Evolutionary conservation across 2,113 vertebrate genomes (phyloP).

Genomic region (Rhizomys pruinosus): DNA sequence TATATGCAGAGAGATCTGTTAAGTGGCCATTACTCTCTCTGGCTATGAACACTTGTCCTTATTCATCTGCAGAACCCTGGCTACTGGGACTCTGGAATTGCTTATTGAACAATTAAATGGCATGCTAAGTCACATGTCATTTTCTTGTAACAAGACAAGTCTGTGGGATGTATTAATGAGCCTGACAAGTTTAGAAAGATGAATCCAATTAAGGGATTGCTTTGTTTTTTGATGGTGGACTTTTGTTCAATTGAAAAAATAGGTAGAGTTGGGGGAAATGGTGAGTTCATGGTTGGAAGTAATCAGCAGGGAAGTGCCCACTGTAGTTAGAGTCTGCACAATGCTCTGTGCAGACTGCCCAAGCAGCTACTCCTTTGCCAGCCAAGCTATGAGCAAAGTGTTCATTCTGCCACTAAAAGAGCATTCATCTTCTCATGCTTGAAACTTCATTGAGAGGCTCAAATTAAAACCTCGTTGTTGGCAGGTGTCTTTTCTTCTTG

Average conservation of each 20-base stretch:
- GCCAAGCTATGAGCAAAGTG: not conserved
- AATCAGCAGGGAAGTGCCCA: rapidly evolving
- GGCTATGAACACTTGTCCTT: not conserved
- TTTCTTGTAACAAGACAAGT: not conserved
- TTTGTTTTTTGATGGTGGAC: not conserved
- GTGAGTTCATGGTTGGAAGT: not conserved
- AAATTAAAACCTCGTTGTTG: not conserved
- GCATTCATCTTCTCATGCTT: not conserved
- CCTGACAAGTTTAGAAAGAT: conserved; percentile 45
- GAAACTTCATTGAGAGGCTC: not conserved
- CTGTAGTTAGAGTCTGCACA: not conserved
- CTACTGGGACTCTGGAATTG: not conserved
- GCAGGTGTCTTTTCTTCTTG: not conserved
- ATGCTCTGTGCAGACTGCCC: not conserved
- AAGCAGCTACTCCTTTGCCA: not conserved
- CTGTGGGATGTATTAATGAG: not conserved
- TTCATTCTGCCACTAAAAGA: not conserved
- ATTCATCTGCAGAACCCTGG: not conserved
- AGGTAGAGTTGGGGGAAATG: not conserved
- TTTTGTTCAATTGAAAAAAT: not conserved
- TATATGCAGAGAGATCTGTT: not conserved
- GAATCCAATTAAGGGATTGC: conserved; percentile 6
- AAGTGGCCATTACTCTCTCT: not conserved
- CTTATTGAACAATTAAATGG: conserved; percentile 18
- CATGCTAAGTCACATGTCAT: not conserved